These are phyloP conservation scores for Drosophila mimetica DNA, from an alignment of 2,888 invertebrate species.

Conservation along the genomic window DNA sequence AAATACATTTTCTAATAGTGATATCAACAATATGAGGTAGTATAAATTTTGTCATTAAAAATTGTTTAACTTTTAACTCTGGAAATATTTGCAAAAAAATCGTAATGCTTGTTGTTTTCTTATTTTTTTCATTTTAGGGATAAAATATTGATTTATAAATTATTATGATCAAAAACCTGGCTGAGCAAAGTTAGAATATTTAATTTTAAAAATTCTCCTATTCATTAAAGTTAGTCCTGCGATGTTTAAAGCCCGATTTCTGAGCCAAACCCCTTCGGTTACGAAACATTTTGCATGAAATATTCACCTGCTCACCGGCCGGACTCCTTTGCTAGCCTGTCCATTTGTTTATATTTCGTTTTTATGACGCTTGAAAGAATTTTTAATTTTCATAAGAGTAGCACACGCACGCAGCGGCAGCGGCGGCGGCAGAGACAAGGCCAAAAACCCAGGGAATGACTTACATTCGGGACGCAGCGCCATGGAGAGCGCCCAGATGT, in stretches of 20 bases:
- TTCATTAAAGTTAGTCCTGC: background rate
- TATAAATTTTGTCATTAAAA: no score
- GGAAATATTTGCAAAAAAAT: no score
- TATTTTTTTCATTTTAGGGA: no score
- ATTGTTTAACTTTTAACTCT: no score
- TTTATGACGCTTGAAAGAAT: constrained; percentile 64
- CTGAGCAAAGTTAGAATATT: background rate
- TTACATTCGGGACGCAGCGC: constrained; percentile 12
- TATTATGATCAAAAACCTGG: no score
- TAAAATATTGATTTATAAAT: no score
- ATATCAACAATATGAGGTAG: no score
- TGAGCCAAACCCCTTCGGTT: constrained; percentile 1
- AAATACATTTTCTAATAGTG: no score
- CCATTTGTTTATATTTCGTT: constrained; percentile 33
- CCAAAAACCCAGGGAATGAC: constrained; percentile 6
- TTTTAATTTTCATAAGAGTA: constrained; percentile 79
- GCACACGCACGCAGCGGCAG: constrained; percentile 25
- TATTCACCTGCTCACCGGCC: constrained; percentile 1
- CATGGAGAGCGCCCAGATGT: constrained; percentile 54
- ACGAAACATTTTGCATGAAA: background rate
- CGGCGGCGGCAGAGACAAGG: constrained; percentile 18
- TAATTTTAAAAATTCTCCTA: background rate
- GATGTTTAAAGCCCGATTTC: background rate
- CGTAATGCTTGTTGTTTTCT: no score
- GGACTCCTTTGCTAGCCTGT: constrained; percentile 10